Base-by-base conservation (phyloP, 2,888 invertebrate species). In the Ophion obscuratus region DNA sequence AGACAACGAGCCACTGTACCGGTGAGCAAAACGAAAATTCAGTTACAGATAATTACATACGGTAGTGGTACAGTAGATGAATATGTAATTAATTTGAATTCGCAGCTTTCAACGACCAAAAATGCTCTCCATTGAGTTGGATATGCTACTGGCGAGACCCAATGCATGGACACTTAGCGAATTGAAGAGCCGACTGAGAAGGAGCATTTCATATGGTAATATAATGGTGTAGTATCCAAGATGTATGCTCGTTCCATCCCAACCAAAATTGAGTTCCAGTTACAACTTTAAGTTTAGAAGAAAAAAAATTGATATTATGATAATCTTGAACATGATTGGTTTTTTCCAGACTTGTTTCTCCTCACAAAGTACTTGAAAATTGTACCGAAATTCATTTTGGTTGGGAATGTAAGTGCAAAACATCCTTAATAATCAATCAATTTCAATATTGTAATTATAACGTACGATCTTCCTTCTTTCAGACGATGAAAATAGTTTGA, bases 271-370 rank as follows among this genome's bases (percentile, higher is more conserved):
- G 61, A 61, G 61, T 61, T 61, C 3, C 61, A 61, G 20, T 61
- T n/a, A 61, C 61, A 61, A 61, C 61, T 61, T 61, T n/a, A 61
- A 17, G 17, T 61, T n/a, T 3, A 14, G 0, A n/a, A 61, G 0
- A 0, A 24, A 24, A 24, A 0, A 24, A 24, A 24, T 24, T 24
- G 1, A 24, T 24, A 24, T 24, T 3, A 61, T 61, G 61, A 61
- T 61, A 61, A 61, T 61, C 61, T 61, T n/a, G n/a, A 61, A 61
- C 61, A 61, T 61, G 61, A 61, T 61, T 61, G 61, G 61, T 61
- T n/a, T 61, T n/a, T 61, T 61, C 61, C 61, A 61, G 61, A 61
- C 61, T 61, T 61, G 61, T 61, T 61, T 61, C 61, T 61, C 61
- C 14, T 14, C n/a, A 61, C 61, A 61, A 6, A 61, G 61, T 61